phyloP scores from a whole-genome alignment of 2,113 vertebrate species.

The Clarias batrachus region DNA sequence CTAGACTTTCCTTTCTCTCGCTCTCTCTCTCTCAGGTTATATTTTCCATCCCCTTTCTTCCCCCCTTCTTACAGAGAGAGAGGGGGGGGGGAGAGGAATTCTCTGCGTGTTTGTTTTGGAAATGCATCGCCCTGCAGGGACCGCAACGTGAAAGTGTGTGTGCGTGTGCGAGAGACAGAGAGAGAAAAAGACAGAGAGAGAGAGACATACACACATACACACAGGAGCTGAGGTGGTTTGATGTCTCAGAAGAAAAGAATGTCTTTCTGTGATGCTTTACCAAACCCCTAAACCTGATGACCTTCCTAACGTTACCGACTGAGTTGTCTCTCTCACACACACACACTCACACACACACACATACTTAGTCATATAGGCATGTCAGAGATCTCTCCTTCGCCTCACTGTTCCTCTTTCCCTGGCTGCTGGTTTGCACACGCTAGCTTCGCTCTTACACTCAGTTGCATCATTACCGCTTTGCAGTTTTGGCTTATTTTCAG shows the following conservation, averaged over 20 bases:
- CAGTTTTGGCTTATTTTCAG: constrained; percentile 41
- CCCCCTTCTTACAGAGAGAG: constrained; percentile 30
- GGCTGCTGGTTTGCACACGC: constrained; percentile 10
- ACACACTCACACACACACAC: constrained; percentile 28
- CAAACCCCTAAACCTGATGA: constrained; percentile 49
- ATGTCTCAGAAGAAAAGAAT: constrained; percentile 73
- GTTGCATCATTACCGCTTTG: constrained; percentile 52
- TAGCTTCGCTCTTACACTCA: constrained; percentile 37
- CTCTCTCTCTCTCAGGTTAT: background rate
- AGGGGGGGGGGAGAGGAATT: constrained; percentile 65
- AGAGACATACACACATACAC: constrained; percentile 10
- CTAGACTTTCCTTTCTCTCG: background rate
- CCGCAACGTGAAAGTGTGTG: constrained; percentile 63
- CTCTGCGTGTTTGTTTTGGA: constrained; percentile 75
- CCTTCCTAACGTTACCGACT: constrained; percentile 35
- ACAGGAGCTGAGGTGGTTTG: constrained; percentile 63
- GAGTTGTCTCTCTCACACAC: constrained; percentile 28
- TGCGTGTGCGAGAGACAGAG: constrained; percentile 37
- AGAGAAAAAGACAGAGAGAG: background rate
- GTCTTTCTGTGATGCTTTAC: constrained; percentile 53
- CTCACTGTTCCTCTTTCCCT: constrained; percentile 29
- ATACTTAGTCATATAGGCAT: constrained; percentile 17
- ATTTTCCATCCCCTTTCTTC: constrained; percentile 39
- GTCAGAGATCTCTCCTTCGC: constrained; percentile 11
- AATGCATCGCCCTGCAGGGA: constrained; percentile 66